Conservation (phyloP, 30 jellyfish, hydroid and myxozoan species). For the Haliclystus octoradiatus region DNA sequence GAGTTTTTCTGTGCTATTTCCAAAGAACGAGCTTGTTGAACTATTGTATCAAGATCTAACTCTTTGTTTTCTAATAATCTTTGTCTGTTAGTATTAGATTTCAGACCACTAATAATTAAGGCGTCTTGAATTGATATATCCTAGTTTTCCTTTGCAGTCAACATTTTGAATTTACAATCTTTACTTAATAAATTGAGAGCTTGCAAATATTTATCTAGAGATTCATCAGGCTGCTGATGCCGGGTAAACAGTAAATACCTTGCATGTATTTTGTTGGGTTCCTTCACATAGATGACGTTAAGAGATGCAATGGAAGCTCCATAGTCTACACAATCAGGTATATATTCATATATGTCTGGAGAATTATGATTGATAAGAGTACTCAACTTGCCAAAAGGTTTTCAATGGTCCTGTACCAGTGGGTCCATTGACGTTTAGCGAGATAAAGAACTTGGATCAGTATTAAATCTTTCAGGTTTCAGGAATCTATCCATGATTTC, state of each 20-base stretch:
- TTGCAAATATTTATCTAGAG: conserved; percentile 19
- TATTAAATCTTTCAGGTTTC: not conserved
- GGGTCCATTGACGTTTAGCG: no score
- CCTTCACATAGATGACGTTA: no score
- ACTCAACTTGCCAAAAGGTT: no score
- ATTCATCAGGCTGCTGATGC: conserved; percentile 7
- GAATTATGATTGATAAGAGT: no score
- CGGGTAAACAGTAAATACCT: conserved; percentile 16
- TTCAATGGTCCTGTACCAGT: no score
- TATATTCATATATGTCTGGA: no score
- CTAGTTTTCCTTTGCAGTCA: conserved; percentile 37
- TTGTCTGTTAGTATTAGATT: conserved; percentile 25
- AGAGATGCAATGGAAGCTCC: no score
- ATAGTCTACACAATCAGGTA: no score
- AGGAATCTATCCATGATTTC: conserved; percentile 7
- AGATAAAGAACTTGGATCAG: no score
- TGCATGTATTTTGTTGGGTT: conserved; percentile 17
- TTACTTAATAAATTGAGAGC: conserved; percentile 9
- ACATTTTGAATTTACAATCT: not conserved
- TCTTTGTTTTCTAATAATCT: conserved; percentile 34
- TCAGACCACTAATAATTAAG: conserved; percentile 38
- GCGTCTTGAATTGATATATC: conserved; percentile 39
- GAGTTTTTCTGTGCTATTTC: conserved; percentile 32
- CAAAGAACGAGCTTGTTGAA: conserved; percentile 41
- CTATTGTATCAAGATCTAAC: conserved; percentile 6